Base-by-base conservation (phyloP, 2,888 invertebrate genomes). In the Rapana venosa region DNA sequence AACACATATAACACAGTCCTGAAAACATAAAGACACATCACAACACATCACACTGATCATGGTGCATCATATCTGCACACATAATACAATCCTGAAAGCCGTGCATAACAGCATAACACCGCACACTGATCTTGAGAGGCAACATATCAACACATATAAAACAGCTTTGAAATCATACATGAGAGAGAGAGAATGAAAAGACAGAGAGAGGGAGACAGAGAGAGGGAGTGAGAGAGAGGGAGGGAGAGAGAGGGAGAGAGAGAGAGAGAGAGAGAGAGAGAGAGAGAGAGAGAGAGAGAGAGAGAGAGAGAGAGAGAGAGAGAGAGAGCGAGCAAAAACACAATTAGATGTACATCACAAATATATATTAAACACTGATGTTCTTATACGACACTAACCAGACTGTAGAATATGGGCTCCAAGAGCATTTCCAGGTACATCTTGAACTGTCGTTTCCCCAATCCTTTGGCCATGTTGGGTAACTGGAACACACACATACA, bases 381-480 rank as follows among this genome's bases (percentile, higher is more conserved):
- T 61, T n/a, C 8, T 77, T 87, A 35, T 30, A 90, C 20, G n/a
- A 84, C 74, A 95, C 96, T 95, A 95, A 97, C 97, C 95, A 97
- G 92, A 89, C 96, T 96, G 92, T 96, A 96, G 92, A 97, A 97
- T 35, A 97, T 95, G 15, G 96, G 93, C 92, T 97, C 97, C 91
- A 97, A 95, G 93, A 97, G 97, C 36, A 94, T 91, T 87, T 97
- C 96, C 87, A 97, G 93, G 90, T 96, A 94, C 90, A 95, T 93
- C 93, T 97, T 97, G 93, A 97, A 97, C n/a, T 94, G 93, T 91
- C 96, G 95, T 97, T 97, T 97, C 32, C 96, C 97, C 83, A 97
- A 91, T 17, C 96, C 96, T 92, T 96, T 96, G 70, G 96, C 96
- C 61, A 97, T 94, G 58, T 94, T 94, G 30, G 97, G 97, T 36